Evolutionary conservation across 2,113 vertebrate genomes (phyloP), one percentile per base, ranked within the genome.

Genomic region (Cyanoramphus novaezelandiae): DNA sequence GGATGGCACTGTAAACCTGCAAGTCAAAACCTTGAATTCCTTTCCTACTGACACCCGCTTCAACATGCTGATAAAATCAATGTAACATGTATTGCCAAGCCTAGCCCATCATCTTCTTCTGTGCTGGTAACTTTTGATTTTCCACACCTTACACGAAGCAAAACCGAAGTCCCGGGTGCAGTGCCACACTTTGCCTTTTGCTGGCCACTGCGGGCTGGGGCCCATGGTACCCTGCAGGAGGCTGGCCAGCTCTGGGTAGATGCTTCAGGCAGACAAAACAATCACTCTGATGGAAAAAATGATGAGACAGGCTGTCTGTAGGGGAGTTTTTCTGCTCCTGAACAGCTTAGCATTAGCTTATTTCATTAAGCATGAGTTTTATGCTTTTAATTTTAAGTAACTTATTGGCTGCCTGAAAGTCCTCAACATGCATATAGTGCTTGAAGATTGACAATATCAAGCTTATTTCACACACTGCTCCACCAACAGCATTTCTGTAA

Each of bases 1-100:
- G 93, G 98, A 90, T 97, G 98, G 97, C 94, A 90, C 57, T 90
- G 76, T 29, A 41, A 28, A 94, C 60, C 96, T 53, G 75, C 41
- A 43, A 70, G 47, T 74, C 5, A 14, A 59, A 81, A 10, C 6
- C 1, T 47, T 33, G 4, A 15, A 23, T 29, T 17, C 23, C 21
- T 63, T 33, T 49, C 28, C 41, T 25, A 6, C 41, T 17, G 7
- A 7, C 27, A 13, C 5, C 13, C 28, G 0, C 24, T 47, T 35
- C 5, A 28, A 1, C 17, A 7, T 14, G n/a, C 13, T 46, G 1
- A 17, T 10, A 43, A 75, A 68, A 70, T 29, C 85, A 11, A 5
- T 7, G 27, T 41, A 35, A 10, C 24, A 20, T 6, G 29, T 6
- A 11, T 6, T 35, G 13, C 92, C 59, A 52, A 83, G 47, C 55